Conservation (phyloP, 2,888 invertebrate species). For the Thera britannica region DNA sequence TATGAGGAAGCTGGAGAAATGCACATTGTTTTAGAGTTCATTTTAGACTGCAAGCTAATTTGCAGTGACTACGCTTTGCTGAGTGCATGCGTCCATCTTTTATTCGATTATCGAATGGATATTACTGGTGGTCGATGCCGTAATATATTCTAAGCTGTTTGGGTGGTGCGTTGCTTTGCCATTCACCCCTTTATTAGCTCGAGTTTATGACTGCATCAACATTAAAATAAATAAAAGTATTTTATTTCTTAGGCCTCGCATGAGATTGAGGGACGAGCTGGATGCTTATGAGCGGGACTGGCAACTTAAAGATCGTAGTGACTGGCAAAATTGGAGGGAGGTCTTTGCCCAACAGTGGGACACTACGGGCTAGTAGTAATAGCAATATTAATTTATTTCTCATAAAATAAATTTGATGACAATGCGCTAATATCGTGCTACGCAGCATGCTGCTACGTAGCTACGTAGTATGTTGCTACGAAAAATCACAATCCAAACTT, state of each 20-base stretch:
- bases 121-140: constrained; percentile 46
- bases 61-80: constrained; percentile 14
- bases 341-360: too few relatives aligned
- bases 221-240: background rate
- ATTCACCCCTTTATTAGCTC: constrained; percentile 24
- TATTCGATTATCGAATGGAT: constrained; percentile 68
- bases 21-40: constrained; percentile 2
- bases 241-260: too few relatives aligned
- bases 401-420: background rate
- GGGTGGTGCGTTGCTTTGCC: constrained; percentile 38
- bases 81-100: constrained; percentile 55
- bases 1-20: too few relatives aligned
- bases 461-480: constrained; percentile 4
- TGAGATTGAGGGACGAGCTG: too few relatives aligned
- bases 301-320: too few relatives aligned
- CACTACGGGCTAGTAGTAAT: too few relatives aligned
- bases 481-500: background rate
- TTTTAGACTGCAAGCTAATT: constrained; percentile 14
- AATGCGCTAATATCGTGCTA: constrained; percentile 4
- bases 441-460: constrained; percentile 3
- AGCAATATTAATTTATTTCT: too few relatives aligned
- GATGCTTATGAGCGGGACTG: too few relatives aligned
- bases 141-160: constrained; percentile 42
- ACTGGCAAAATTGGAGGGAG: too few relatives aligned
- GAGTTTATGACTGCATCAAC: constrained; percentile 13